Conservation (phyloP, 2,113 vertebrate genomes). For the Chunga burmeisteri region DNA sequence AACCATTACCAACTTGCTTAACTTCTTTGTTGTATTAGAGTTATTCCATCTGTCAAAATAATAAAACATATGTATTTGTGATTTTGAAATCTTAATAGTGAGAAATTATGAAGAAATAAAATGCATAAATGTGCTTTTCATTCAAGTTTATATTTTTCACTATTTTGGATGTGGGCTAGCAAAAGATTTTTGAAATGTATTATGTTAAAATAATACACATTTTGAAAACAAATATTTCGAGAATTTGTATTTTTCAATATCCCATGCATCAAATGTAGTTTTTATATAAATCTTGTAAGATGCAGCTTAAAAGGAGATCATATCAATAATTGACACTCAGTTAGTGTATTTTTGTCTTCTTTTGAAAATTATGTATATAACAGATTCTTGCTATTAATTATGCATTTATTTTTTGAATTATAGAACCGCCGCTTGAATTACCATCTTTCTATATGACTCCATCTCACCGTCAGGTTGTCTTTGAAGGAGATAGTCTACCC, state of each 20-base stretch:
- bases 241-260: neutral
- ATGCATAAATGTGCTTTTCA: neutral
- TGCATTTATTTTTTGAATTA: neutral
- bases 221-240: neutral
- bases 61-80: neutral
- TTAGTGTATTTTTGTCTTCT: neutral
- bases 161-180: neutral
- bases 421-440: conserved; percentile 92
- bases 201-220: neutral
- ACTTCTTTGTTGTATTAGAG: neutral
- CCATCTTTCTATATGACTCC: conserved; percentile 96
- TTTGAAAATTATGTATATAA: neutral
- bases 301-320: neutral
- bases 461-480: conserved; percentile 93
- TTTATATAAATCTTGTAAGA: neutral
- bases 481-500: conserved; percentile 95
- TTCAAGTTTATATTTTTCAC: neutral
- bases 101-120: neutral
- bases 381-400: neutral
- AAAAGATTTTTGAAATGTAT: neutral
- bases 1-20: neutral
- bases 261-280: rapidly evolving
- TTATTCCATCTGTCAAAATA: neutral
- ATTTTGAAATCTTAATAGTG: neutral
- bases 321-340: neutral